A percentile compares a stretch with the other conserved stretches of the same genome.
phyloP scores from a whole-genome alignment of 2,113 vertebrate species.

The Otus sunia region DNA sequence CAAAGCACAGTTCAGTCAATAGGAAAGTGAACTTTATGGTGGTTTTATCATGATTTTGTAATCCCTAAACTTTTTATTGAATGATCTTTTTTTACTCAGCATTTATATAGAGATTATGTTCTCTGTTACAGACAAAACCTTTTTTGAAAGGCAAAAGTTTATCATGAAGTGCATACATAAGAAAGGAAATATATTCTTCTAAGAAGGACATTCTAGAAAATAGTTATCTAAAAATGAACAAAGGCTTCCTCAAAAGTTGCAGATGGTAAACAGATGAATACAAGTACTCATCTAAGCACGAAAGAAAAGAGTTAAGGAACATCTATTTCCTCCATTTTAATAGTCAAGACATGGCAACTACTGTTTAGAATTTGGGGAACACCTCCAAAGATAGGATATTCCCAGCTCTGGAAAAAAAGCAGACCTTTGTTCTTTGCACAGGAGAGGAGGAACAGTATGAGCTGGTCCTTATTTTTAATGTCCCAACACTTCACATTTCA shows the following conservation, averaged over 20 bases:
- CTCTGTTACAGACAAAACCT: not conserved
- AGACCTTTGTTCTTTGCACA: not conserved
- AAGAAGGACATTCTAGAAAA: not conserved
- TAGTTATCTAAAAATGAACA: not conserved
- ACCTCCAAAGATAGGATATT: not conserved
- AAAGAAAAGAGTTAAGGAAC: not conserved
- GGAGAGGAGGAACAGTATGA: not conserved
- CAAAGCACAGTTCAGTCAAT: not conserved
- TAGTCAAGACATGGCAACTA: not conserved
- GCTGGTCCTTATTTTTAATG: not conserved
- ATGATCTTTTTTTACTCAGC: not conserved
- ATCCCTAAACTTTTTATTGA: not conserved
- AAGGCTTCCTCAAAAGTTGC: not conserved
- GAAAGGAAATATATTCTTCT: not conserved
- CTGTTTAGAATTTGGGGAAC: not conserved
- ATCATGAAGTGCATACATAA: not conserved
- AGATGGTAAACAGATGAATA: not conserved
- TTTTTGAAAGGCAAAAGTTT: not conserved
- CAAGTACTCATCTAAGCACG: not conserved
- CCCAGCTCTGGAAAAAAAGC: not conserved
- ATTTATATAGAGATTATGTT: not conserved
- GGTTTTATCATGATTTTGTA: not conserved
- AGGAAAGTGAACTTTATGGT: not conserved
- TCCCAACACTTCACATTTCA: not conserved
- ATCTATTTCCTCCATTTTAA: not conserved